These are phyloP conservation scores for Psilopsiagon aurifrons DNA, from an alignment of 2,113 vertebrate species.

Conservation along the genomic window DNA sequence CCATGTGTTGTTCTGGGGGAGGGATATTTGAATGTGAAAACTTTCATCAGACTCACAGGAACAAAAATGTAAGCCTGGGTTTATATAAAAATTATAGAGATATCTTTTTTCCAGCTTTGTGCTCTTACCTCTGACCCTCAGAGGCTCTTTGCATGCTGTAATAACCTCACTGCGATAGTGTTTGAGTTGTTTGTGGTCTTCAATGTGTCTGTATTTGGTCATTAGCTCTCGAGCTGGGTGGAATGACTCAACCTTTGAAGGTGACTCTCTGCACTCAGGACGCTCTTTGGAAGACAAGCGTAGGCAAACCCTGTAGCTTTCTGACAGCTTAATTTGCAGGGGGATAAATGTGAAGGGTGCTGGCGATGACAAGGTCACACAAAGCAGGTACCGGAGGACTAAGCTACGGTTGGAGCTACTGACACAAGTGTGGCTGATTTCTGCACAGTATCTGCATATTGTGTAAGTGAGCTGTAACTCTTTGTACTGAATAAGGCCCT, in stretches of 20 bases:
- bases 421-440: background rate
- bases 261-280: background rate
- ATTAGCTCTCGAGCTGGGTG: background rate
- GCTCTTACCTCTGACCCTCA: background rate
- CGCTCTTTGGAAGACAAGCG: background rate
- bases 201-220: background rate
- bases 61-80: background rate
- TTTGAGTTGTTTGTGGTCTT: background rate
- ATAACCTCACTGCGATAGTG: background rate
- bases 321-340: constrained; percentile 34
- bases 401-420: background rate
- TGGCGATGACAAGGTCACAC: background rate
- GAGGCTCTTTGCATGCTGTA: background rate
- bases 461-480: background rate
- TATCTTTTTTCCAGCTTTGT: background rate
- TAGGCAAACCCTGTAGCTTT: background rate
- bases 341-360: background rate
- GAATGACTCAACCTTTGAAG: background rate
- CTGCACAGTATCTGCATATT: background rate
- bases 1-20: background rate
- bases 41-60: background rate
- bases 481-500: background rate
- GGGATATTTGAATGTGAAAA: background rate
- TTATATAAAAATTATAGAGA: background rate
- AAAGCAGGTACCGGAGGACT: background rate